Base-by-base conservation (phyloP, 2,113 vertebrate genomes). In the Chionodraco myersi region DNA sequence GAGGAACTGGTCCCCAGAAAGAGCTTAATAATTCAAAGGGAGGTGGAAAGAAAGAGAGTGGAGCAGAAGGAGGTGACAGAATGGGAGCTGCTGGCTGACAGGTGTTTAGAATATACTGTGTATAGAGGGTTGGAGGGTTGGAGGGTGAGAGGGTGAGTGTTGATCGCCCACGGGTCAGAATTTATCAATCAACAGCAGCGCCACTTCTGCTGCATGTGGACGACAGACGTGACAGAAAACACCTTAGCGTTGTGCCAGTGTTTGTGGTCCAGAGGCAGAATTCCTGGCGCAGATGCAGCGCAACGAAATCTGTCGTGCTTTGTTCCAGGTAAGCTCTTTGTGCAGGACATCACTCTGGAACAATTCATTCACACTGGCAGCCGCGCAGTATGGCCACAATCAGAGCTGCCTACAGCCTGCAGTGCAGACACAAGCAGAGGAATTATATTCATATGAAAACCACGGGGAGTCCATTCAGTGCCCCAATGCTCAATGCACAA, bases 21-120 rank as follows among this genome's bases (percentile, higher is more conserved):
- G 83, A 88, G 90, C 83, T 92, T 85, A 92, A 92, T 94, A 92
- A 92, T 92, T 93, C 84, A 93, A 84, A 90, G 79, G 77, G 63
- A 90, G 78, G 82, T 75, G 65, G 79, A 67, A 86, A 86, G 85
- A 75, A 70, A 68, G 54, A 36, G 65, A 78, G 54, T n/a, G 30
- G 21, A 57, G 54, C 30, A 48, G 34, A 73, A 61, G 15, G 63
- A 70, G 61, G 72, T 48, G 41, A 74, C 65, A 72, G 72, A 80
- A 72, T 41, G 62, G 47, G 53, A 79, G 68, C 60, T 65, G 62
- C 63, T 53, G 73, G 74, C 53, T 72, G 84, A 79, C 65, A 78
- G 63, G 72, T 69, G 58, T 81, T 77, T 75, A 81, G 47, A 85
- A 81, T 80, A 80, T 71, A 76, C 49, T 72, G 66, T 77, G 70